These are phyloP conservation scores for Automeris io DNA, from an alignment of 2,888 invertebrate species.

Conservation along the genomic window DNA sequence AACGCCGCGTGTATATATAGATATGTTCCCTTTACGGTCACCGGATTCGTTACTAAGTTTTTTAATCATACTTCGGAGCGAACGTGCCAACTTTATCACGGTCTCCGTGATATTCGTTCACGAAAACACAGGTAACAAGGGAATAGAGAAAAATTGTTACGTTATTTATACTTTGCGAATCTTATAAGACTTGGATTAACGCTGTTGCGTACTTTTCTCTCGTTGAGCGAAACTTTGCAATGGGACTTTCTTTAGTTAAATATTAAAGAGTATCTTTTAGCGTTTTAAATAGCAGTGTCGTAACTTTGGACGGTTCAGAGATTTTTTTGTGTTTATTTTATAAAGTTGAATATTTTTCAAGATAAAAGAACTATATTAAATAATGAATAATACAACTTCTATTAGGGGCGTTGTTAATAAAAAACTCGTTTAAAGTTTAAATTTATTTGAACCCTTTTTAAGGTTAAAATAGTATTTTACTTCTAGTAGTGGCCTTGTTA, in stretches of 20 bases:
- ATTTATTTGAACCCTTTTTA: too few species aligned
- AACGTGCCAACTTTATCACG: slow-evolving; percentile 31
- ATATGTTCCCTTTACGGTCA: slow-evolving; percentile 27
- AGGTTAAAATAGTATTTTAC: too few species aligned
- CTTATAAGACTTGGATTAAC: slow-evolving; percentile 7
- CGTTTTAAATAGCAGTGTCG: not conserved
- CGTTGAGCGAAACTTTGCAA: not conserved
- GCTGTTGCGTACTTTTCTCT: not conserved
- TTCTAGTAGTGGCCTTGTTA: too few species aligned
- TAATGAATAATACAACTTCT: too few species aligned
- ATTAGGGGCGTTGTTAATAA: too few species aligned
- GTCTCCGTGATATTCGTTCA: slow-evolving; percentile 27
- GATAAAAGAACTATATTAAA: too few species aligned
- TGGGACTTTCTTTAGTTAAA: not conserved
- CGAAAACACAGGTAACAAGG: slow-evolving; percentile 16
- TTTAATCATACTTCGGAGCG: slow-evolving; percentile 45
- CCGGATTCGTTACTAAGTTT: slow-evolving; percentile 37
- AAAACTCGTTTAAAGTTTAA: too few species aligned
- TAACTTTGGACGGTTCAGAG: not conserved
- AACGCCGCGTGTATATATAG: slow-evolving; percentile 11
- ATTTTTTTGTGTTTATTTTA: not conserved
- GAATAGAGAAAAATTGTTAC: slow-evolving; percentile 18
- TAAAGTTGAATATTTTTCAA: too few species aligned
- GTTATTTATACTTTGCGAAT: slow-evolving; percentile 17
- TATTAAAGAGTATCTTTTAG: not conserved